Evolutionary conservation across 2,113 vertebrate species (phyloP), one percentile per base, ranked within the genome.

Genomic region (Hucho hucho): DNA sequence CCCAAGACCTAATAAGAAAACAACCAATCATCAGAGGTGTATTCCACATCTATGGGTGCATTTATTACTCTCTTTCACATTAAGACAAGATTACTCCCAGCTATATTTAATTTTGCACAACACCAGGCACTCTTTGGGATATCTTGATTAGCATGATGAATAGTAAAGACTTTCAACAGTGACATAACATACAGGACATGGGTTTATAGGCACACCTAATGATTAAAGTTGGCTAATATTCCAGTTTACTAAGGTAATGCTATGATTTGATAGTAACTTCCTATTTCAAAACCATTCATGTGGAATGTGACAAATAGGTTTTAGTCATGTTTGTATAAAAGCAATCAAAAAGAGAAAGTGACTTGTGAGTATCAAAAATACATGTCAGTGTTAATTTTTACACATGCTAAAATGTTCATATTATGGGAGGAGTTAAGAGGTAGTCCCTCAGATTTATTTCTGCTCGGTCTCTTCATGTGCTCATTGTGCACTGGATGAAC

Each of bases 401-500:
- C 25, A 32, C 65, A 67, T 43, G 65, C 29, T 37, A 32, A 37
- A 32, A n/a, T 66, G 14, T 66, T 20, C 7, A 26, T 20, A 20
- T 66, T 66, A 32, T 32, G 6, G 4, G n/a, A 20, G 3, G 64
- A 67, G 16, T 32, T 20, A 32, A 67, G 20, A 32, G 9, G 16
- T 11, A 18, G 12, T 67, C 20, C 28, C 24, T 37, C 28, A n/a
- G 6, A 37, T 29, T 6, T 16, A 37, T n/a, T 68, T 80, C 73
- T 68, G 53, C 53, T 20, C 20, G 20, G 53, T 61, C 58, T 61
- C 58, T 94, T 84, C 37, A 94, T 43, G 88, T 59, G 70, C 83
- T 89, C 91, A 93, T 93, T 24, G 89, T 88, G 81, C 88, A 88
- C 84, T 88, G 91, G 78, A 94, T 91, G 22, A 94, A 94, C 93